Conservation (phyloP, 1,140 invertebrate genomes). For the Microplitis mediator region DNA sequence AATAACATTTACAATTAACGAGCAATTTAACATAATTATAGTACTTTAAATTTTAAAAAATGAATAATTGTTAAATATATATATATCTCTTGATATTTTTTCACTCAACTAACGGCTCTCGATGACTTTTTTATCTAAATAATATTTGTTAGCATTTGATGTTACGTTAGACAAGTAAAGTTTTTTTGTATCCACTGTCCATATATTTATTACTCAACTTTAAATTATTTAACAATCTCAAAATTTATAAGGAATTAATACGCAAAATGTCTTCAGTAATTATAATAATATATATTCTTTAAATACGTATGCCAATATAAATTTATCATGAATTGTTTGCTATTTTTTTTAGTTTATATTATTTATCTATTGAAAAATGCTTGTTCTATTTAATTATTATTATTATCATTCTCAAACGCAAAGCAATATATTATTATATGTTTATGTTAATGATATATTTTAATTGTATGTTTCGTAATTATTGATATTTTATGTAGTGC, state of each 20-base stretch:
- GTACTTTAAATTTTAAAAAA: too few relatives aligned
- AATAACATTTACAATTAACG: too few relatives aligned
- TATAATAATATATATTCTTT: not conserved
- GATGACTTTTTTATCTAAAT: not conserved
- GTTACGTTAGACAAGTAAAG: not conserved
- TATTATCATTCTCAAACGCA: not conserved
- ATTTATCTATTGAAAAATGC: too few relatives aligned
- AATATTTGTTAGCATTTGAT: not conserved
- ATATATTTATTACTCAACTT: not conserved
- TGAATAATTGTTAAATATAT: too few relatives aligned
- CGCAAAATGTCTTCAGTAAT: not conserved
- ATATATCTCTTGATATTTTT: not conserved
- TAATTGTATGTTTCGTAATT: slow-evolving; percentile 49
- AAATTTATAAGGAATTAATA: not conserved
- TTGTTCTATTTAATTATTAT: not conserved
- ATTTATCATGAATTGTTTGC: not conserved
- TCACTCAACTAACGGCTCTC: not conserved
- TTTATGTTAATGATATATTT: slow-evolving; percentile 4
- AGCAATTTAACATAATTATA: too few relatives aligned
- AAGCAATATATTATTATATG: not conserved
- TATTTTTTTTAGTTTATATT: too few relatives aligned
- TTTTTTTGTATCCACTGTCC: not conserved
- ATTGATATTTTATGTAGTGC: slow-evolving; percentile 59
- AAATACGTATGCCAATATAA: not conserved
- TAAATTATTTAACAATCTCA: slow-evolving; percentile 5